Evolutionary conservation across 2,797 vertebrate genomes (phyloP), one percentile per base, ranked within the genome.

Genomic region (Chaetodon trifasciatus): DNA sequence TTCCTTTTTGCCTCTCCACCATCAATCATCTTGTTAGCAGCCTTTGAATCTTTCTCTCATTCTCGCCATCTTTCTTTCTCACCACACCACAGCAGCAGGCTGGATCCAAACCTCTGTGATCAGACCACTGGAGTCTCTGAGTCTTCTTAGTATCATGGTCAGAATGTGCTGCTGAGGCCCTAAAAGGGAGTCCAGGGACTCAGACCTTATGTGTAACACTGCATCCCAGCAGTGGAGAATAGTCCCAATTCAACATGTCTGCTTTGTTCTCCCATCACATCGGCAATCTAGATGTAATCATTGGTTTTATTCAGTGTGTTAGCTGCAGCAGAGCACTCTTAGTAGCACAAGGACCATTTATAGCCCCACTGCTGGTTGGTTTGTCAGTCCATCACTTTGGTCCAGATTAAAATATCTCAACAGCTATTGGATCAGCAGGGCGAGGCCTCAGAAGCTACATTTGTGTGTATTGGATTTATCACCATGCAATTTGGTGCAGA

Each of bases 1-100:
- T 37, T 68, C 52, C 53, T 62, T 42, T 66, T 39, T 70, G 32
- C 52, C 24, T 52, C 40, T 70, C 32, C 32, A 23, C 63, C 35
- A 75, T 74, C 69, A 68, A n/a, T 78, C 67, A 70, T n/a, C 74
- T 56, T 61, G 56, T 83, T 61, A 65, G 12, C 66, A 23, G 58
- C 5, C 57, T 68, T 37, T 60, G 58, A 32, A 15, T 56, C 47
- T 1, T 65, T 46, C 37, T 42, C 12, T 76, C 24, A 2, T 40
- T 46, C 24, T 55, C 40, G 52, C 44, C 37, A 15, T 56, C 47
- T 1, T 65, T 46, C 37, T 49, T 9, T 76, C 50, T 68, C 37
- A 16, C 32, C 42, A 40, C 70, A 63, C 8, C 47, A 19, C 68
- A 60, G 72, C 47, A 57, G 70, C 32, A 21, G 63, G 23, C 70